Evolutionary conservation across 1,140 invertebrate species (phyloP).

Genomic region (Drosophila micromelanica): DNA sequence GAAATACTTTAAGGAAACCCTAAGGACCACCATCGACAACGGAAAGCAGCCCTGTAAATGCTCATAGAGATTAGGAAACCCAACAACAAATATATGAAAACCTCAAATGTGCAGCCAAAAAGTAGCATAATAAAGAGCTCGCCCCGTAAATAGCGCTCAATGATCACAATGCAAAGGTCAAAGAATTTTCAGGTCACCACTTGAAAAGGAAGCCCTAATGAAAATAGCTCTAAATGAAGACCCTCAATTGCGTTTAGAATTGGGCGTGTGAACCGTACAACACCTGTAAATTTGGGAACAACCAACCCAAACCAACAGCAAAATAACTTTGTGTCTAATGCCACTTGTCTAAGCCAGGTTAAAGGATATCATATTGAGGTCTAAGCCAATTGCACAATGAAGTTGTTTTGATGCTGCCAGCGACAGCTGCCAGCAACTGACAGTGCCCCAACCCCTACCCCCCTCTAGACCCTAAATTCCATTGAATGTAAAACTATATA

Average conservation of each 20-base stretch:
- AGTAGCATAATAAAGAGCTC: slow-evolving; percentile 30
- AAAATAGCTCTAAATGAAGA: slow-evolving; percentile 43
- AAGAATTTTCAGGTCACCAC: slow-evolving; percentile 16
- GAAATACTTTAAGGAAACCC: background rate
- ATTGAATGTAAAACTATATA: slow-evolving; percentile 74
- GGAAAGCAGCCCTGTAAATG: background rate
- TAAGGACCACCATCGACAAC: slow-evolving; percentile 4
- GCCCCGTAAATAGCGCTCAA: slow-evolving; percentile 5
- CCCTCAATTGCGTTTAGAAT: slow-evolving; percentile 20
- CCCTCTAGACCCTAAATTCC: slow-evolving; percentile 18
- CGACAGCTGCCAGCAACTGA: slow-evolving; percentile 56
- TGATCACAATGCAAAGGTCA: slow-evolving; percentile 19
- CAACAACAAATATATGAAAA: slow-evolving; percentile 29
- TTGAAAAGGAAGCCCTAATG: slow-evolving; percentile 22
- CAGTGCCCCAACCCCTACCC: background rate
- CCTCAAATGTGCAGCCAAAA: slow-evolving; percentile 36
- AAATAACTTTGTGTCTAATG: slow-evolving; percentile 15
- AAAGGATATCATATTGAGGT: slow-evolving; percentile 22
- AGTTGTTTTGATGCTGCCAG: slow-evolving; percentile 71
- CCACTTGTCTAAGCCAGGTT: slow-evolving; percentile 42
- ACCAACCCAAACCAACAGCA: slow-evolving; percentile 31
- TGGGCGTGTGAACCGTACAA: slow-evolving; percentile 61
- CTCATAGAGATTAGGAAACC: slow-evolving; percentile 31
- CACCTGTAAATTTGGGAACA: slow-evolving; percentile 62
- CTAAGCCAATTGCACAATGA: slow-evolving; percentile 69